phyloP scores from a whole-genome alignment of 2,888 invertebrate species.

The Aricia artaxerxes region DNA sequence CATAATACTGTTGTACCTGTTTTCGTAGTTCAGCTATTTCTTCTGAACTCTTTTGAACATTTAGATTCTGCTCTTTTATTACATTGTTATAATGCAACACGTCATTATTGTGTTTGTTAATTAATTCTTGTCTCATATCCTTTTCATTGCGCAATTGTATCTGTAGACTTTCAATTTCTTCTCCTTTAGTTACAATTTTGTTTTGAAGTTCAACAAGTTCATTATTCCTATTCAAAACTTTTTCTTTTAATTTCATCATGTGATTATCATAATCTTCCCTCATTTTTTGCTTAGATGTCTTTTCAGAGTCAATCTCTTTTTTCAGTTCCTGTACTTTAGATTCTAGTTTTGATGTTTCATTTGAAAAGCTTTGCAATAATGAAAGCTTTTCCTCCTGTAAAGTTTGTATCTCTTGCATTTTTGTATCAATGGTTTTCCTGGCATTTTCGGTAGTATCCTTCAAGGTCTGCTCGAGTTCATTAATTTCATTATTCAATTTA shows the following conservation, averaged over 20 bases:
- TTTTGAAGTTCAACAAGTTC: conserved; percentile 69
- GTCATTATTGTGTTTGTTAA: conserved; percentile 52
- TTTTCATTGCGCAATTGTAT: conserved; percentile 57
- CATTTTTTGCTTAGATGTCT: conserved; percentile 54
- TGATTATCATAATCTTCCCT: conserved; percentile 62
- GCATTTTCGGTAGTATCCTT: conserved; percentile 56
- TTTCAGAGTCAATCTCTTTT: conserved; percentile 58
- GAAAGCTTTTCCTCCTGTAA: conserved; percentile 67
- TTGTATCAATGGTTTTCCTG: conserved; percentile 54
- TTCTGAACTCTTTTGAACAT: conserved; percentile 49
- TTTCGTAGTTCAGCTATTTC: conserved; percentile 51
- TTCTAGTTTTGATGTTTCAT: conserved; percentile 60
- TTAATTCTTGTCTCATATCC: conserved; percentile 49
- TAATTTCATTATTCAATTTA: conserved; percentile 62
- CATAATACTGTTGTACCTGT: conserved; percentile 44
- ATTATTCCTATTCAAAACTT: conserved; percentile 66
- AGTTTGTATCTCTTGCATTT: conserved; percentile 61
- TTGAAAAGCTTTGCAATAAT: conserved; percentile 58
- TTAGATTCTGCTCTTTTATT: conserved; percentile 47
- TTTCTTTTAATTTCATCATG: conserved; percentile 67
- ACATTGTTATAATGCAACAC: conserved; percentile 47
- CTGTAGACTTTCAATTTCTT: conserved; percentile 59
- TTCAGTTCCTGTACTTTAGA: conserved; percentile 54
- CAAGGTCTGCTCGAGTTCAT: conserved; percentile 62
- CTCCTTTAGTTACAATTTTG: conserved; percentile 60